phyloP scores from a whole-genome alignment of 1,140 invertebrate genomes.

The Ylistrum balloti region DNA sequence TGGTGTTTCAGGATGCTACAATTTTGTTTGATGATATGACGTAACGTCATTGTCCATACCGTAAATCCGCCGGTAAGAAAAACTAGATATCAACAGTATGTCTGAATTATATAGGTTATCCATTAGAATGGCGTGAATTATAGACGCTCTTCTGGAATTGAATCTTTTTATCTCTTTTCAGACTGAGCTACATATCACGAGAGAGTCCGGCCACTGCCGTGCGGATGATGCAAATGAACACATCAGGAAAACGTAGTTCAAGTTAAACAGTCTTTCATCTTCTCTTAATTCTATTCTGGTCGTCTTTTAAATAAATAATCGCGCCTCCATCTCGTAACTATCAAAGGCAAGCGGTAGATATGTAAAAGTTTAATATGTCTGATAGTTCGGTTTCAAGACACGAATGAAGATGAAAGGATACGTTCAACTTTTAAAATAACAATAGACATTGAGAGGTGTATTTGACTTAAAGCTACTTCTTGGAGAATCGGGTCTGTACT shows the following conservation, averaged over 20 bases:
- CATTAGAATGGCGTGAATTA: background rate
- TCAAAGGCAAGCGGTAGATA: background rate
- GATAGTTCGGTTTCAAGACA: background rate
- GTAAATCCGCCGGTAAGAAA: too few relatives aligned
- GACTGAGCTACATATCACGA: background rate
- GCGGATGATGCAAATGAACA: background rate
- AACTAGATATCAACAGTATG: too few relatives aligned
- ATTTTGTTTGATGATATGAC: too few relatives aligned
- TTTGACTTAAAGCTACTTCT: background rate
- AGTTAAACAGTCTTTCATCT: background rate
- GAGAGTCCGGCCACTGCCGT: background rate
- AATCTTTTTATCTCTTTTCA: slow-evolving; percentile 2
- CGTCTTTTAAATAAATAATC: background rate
- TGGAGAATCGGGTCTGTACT: background rate
- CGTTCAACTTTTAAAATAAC: background rate
- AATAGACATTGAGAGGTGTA: background rate
- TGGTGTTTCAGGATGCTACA: too few relatives aligned
- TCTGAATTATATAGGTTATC: too few relatives aligned
- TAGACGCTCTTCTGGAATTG: background rate
- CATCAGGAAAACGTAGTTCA: background rate
- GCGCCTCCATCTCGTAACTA: background rate
- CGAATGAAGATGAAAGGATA: slow-evolving; percentile 2
- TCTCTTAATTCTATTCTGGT: background rate
- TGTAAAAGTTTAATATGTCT: slow-evolving; percentile 17
- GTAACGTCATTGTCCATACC: too few relatives aligned